Base-by-base conservation (phyloP, 1,140 invertebrate species). In the Ladona fulva region DNA sequence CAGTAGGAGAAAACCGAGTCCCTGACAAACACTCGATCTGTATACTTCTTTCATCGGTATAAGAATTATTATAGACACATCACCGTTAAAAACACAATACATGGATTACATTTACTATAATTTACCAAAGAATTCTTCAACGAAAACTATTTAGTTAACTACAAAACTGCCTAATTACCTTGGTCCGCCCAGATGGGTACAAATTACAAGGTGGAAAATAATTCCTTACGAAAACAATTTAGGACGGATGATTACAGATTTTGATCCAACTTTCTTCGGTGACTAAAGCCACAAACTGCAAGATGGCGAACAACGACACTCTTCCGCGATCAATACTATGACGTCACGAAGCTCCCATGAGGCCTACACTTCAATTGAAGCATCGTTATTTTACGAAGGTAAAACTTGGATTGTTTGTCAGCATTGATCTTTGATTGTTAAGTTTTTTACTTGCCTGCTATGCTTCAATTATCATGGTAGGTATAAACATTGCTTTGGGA, bases 291-390 rank as follows among this genome's bases (percentile, higher is more conserved):
- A 66, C 52, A 66, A 66, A 66, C 52, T 66, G 52, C 52, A 66
- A 66, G 52, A 66, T 66, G 52, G 52, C 52, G 52, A 66, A 66
- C 52, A 52, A 52, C 44, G 3, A 66, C 52, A 66, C 52, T 83
- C 81, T 83, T 83, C 82, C 81, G 82, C 85, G 87, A 89, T 89
- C 88, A 89, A 89, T 89, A 89, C 84, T 86, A 86, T 88, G 88
- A 89, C 88, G 88, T 89, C 87, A 89, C 75, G 22, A 29, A 37
- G 75, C 25, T 22, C 75, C n/a, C 25, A 59, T 78, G 25, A 74
- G 42, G 73, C 25, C 74, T 25, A 3, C 0, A 25, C 14, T 73
- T 25, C 52, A 16, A 66, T 3, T 16, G 12, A 66, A 66, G 52
- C 52, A 66, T 66, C 52, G 44, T 52, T 11, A 66, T 12, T 16